These are phyloP conservation scores for Clarias platycephalus DNA, from an alignment of 2,797 vertebrate genomes.

Conservation along the genomic window DNA sequence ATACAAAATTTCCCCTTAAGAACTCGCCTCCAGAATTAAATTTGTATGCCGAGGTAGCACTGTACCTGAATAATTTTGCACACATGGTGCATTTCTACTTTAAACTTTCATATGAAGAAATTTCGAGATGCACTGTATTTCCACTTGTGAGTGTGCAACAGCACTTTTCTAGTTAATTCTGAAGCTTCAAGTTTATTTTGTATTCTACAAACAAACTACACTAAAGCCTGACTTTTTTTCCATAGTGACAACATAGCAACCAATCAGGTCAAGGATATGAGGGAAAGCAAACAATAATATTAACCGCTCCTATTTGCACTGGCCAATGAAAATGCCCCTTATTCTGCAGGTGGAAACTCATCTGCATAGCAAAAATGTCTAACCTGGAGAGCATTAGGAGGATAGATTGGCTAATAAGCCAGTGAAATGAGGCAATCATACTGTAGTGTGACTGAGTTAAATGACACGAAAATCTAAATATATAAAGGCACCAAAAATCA, in stretches of 20 bases:
- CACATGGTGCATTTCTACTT: not conserved
- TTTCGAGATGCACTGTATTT: not conserved
- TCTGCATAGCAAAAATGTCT: not conserved
- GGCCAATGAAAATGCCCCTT: constrained; percentile 13
- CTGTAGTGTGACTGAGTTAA: not conserved
- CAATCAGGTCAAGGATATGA: not conserved
- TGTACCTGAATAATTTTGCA: no score
- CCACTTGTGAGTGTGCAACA: not conserved
- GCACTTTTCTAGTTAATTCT: not conserved
- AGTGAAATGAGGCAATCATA: not conserved
- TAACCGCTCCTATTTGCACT: not conserved
- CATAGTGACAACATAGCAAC: not conserved
- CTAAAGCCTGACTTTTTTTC: not conserved
- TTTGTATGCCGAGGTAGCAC: no score
- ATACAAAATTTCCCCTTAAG: no score
- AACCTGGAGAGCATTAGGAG: not conserved
- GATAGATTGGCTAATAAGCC: not conserved
- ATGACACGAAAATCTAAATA: not conserved
- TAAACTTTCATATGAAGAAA: not conserved
- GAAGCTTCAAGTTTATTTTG: not conserved
- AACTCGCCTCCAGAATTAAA: no score
- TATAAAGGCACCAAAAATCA: constrained; percentile 11
- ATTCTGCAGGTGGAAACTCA: not conserved
- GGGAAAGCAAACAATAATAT: not conserved
- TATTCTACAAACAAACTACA: not conserved